Conservation (phyloP, 1,140 invertebrate species). For the Leptopilina boulardi region DNA sequence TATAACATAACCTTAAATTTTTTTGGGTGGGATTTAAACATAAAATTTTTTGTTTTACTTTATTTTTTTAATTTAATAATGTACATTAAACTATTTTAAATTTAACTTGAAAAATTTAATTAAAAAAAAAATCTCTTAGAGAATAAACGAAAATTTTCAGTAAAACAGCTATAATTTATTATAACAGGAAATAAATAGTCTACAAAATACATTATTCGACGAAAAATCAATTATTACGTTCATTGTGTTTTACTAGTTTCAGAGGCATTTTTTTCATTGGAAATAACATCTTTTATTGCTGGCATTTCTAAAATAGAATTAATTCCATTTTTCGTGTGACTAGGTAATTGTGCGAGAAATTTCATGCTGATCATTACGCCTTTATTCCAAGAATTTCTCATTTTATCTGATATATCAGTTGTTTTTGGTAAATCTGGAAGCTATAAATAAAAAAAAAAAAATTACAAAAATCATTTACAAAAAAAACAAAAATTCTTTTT, state of each 20-base stretch:
- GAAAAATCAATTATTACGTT: neutral
- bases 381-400: conserved; percentile 59
- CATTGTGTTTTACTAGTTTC: conserved; percentile 28
- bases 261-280: neutral
- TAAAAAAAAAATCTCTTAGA: conserved; percentile 42
- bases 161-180: conserved; percentile 45
- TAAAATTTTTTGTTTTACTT: too few species aligned
- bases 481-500: conserved; percentile 33
- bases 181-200: conserved; percentile 30
- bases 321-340: conserved; percentile 48
- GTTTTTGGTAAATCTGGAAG: conserved; percentile 50
- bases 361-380: conserved; percentile 56
- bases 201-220: conserved; percentile 10
- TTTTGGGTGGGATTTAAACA: too few species aligned
- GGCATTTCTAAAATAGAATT: conserved; percentile 44
- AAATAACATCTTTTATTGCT: conserved; percentile 38
- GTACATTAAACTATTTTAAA: too few species aligned
- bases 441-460: conserved; percentile 32
- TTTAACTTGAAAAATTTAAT: too few species aligned
- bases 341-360: conserved; percentile 57
- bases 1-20: too few species aligned
- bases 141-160: too few species aligned
- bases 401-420: conserved; percentile 43
- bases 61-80: too few species aligned
- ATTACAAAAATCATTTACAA: too few species aligned